Evolutionary conservation across 2,888 invertebrate species (phyloP), one percentile per base, ranked within the genome.

Genomic region (Morpho deidamia): DNA sequence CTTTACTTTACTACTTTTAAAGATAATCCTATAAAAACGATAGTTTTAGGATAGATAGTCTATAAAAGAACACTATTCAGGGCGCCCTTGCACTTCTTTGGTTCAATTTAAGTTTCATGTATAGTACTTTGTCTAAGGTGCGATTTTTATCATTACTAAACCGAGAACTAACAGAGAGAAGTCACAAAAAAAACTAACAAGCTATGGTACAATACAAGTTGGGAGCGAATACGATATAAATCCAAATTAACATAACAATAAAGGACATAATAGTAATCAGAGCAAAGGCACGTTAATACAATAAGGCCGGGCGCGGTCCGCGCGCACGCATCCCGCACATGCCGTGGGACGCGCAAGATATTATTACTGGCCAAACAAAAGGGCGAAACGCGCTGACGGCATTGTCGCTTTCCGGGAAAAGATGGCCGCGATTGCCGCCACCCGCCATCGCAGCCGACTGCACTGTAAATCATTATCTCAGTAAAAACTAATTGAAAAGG

Each of bases 401-500:
- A 81, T 83, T 84, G 84, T 83, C 75, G 72, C 69, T 77, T 84
- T 83, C 86, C 83, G 75, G 83, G 61, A 57, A 63, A 57, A 62
- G 74, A 76, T 78, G 78, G 71, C 74, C 70, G 70, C 72, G 74
- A 74, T 73, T 75, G 69, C 71, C 68, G 66, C 62, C 63, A 63
- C 63, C 41, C 57, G 59, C 63, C 63, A 63, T 65, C 60, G 63
- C 65, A 60, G 60, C 61, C 58, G 54, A 43, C 60, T 69, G 58
- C 74, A 70, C 72, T 72, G 76, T 76, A 78, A 83, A 83, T 82
- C 79, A 80, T 79, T 83, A 83, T 81, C 80, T 74, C 62, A 70
- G 81, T 82, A 81, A 83, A 83, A 83, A 83, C 83, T 81, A 81
- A 83, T 82, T 83, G 79, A 78, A 83, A 81, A 76, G 81, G 73